Percentiles rank a stretch among this genome's conserved stretches.
Conservation (phyloP, 2,888 invertebrate genomes). For the Fragum fragum region DNA sequence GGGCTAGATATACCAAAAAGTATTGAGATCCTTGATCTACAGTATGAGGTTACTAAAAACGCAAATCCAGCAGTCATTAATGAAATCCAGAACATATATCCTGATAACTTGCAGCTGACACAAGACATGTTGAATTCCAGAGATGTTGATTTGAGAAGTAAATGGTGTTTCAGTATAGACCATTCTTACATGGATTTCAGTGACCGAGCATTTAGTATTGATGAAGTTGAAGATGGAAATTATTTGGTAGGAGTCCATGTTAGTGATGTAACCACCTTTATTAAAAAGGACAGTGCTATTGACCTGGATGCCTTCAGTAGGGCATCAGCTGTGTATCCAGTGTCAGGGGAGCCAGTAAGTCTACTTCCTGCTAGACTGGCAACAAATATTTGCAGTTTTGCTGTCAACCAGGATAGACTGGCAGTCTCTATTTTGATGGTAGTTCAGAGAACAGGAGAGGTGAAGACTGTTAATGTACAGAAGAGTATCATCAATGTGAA, state of each 20-base stretch:
- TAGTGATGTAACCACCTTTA: conserved; percentile 79
- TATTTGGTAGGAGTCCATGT: conserved; percentile 81
- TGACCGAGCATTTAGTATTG: conserved; percentile 78
- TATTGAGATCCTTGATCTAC: conserved; percentile 77
- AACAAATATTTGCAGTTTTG: conserved; percentile 76
- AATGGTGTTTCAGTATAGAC: conserved; percentile 78
- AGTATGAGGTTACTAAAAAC: conserved; percentile 74
- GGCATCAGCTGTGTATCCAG: conserved; percentile 74
- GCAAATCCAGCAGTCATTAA: conserved; percentile 63
- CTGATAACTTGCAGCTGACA: conserved; percentile 66
- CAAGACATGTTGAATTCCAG: conserved; percentile 63
- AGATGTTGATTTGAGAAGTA: conserved; percentile 66
- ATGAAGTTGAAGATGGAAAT: conserved; percentile 71
- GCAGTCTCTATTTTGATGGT: conserved; percentile 79
- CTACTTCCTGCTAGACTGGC: conserved; percentile 77
- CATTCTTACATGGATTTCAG: conserved; percentile 60
- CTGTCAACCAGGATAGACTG: conserved; percentile 71
- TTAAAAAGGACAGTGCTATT: conserved; percentile 72
- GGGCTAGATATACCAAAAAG: conserved; percentile 70
- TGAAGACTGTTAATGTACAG: conserved; percentile 68
- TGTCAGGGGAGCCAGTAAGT: conserved; percentile 67
- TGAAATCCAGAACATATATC: conserved; percentile 71
- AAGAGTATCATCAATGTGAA: conserved; percentile 78
- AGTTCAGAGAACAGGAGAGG: conserved; percentile 74
- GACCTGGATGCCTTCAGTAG: conserved; percentile 77